phyloP scores from a whole-genome alignment of 2,888 invertebrate species.

The Rapana venosa region DNA sequence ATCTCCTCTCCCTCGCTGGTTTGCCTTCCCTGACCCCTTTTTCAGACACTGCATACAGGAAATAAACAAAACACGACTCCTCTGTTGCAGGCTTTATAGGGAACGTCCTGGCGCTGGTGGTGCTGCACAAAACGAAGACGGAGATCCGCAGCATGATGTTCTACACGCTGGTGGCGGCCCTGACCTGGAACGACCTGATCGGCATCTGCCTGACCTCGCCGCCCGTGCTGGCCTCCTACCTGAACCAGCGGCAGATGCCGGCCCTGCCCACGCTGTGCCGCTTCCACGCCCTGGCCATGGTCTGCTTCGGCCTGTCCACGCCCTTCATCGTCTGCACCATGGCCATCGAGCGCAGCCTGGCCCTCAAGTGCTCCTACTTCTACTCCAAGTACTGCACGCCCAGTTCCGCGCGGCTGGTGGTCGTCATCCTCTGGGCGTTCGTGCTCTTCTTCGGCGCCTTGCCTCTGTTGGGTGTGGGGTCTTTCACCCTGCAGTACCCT shows the following conservation, averaged over 20 bases:
- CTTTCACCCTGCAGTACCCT: constrained; percentile 75
- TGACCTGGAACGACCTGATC: constrained; percentile 76
- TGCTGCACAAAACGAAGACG: constrained; percentile 67
- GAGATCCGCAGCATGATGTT: constrained; percentile 74
- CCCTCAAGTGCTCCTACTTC: constrained; percentile 73
- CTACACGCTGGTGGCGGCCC: constrained; percentile 75
- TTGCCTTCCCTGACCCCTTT: too few relatives aligned
- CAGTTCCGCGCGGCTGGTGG: constrained; percentile 61
- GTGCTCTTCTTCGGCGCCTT: constrained; percentile 69
- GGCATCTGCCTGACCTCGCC: constrained; percentile 76
- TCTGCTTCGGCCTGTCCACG: constrained; percentile 75
- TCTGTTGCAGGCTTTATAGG: constrained; percentile 57
- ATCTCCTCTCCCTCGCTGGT: too few relatives aligned
- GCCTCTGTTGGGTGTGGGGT: constrained; percentile 76
- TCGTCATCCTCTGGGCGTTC: constrained; percentile 69
- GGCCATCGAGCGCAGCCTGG: constrained; percentile 76
- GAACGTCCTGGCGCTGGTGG: constrained; percentile 75
- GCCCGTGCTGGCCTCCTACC: constrained; percentile 66
- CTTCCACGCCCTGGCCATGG: constrained; percentile 77
- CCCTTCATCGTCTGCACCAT: constrained; percentile 77
- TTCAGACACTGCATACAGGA: not conserved
- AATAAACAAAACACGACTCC: not conserved
- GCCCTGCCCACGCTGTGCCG: constrained; percentile 74
- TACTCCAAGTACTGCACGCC: constrained; percentile 72
- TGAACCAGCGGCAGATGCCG: constrained; percentile 67